These are phyloP conservation scores for Neodiprion fabricii DNA, from an alignment of 1,140 invertebrate genomes.

Conservation along the genomic window DNA sequence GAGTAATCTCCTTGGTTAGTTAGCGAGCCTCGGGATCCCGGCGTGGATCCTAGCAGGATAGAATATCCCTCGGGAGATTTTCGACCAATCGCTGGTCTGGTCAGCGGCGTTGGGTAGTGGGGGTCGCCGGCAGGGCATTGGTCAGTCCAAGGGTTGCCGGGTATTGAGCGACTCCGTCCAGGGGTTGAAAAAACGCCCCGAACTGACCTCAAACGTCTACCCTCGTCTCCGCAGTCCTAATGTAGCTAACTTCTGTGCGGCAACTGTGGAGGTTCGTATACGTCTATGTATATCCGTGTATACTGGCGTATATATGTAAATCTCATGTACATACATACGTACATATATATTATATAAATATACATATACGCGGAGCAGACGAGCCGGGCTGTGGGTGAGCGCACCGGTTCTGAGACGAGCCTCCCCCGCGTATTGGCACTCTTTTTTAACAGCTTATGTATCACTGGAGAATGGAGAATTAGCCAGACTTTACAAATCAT, in stretches of 20 bases:
- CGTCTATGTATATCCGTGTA: background rate
- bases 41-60: slow-evolving; percentile 49
- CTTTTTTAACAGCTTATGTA: no score
- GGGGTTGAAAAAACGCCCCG: slow-evolving; percentile 61
- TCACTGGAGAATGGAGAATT: no score
- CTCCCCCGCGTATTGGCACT: no score
- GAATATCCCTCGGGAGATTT: slow-evolving; percentile 55
- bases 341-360: background rate
- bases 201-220: slow-evolving; percentile 63
- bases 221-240: slow-evolving; percentile 58
- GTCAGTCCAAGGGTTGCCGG: slow-evolving; percentile 54
- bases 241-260: slow-evolving; percentile 25
- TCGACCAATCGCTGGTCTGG: slow-evolving; percentile 58
- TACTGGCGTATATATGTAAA: no score
- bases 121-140: slow-evolving; percentile 55
- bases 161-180: slow-evolving; percentile 58
- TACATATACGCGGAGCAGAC: background rate
- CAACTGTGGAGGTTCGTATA: background rate
- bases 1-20: slow-evolving; percentile 56
- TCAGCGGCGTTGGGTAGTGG: slow-evolving; percentile 50
- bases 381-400: background rate
- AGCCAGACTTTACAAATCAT: no score
- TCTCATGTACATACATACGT: background rate
- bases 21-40: slow-evolving; percentile 54
- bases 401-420: no score